phyloP scores from a whole-genome alignment of 2,797 vertebrate genomes.

The Gouania willdenowi region DNA sequence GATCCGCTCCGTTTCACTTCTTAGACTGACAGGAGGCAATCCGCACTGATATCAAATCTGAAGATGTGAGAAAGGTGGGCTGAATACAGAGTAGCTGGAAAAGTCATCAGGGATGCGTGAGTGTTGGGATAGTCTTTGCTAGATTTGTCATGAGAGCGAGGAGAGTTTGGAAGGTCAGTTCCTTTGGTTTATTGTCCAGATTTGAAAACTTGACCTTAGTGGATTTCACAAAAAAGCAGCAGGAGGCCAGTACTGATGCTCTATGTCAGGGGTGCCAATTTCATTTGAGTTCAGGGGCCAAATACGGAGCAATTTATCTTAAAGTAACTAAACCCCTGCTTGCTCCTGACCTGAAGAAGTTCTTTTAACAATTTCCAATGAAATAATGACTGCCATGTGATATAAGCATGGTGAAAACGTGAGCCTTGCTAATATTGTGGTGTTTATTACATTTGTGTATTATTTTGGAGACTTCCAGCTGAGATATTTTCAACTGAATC shows the following conservation, averaged over 20 bases:
- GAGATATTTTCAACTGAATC: too few species aligned
- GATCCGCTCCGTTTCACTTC: conserved; percentile 52
- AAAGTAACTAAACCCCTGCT: too few species aligned
- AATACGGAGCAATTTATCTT: too few species aligned
- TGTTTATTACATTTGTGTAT: too few species aligned
- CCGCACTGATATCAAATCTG: conserved; percentile 56
- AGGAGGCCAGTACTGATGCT: neutral
- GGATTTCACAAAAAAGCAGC: conserved; percentile 3
- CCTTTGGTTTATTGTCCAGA: conserved; percentile 11
- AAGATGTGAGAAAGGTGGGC: conserved; percentile 36
- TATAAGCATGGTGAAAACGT: too few species aligned
- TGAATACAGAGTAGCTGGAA: conserved; percentile 52
- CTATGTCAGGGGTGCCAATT: too few species aligned
- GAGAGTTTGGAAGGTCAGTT: conserved; percentile 17
- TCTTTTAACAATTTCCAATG: too few species aligned
- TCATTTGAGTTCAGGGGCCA: too few species aligned
- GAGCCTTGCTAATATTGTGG: too few species aligned
- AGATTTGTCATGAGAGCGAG: conserved; percentile 20
- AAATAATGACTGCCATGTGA: too few species aligned
- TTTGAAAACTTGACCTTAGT: conserved; percentile 14
- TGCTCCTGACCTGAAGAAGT: too few species aligned
- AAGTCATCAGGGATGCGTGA: conserved; percentile 30
- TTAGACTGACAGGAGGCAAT: conserved; percentile 67
- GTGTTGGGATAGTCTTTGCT: conserved; percentile 12
- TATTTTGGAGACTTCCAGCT: too few species aligned